phyloP scores from a whole-genome alignment of 2,113 vertebrate species.

The Poeciliopsis prolifica region DNA sequence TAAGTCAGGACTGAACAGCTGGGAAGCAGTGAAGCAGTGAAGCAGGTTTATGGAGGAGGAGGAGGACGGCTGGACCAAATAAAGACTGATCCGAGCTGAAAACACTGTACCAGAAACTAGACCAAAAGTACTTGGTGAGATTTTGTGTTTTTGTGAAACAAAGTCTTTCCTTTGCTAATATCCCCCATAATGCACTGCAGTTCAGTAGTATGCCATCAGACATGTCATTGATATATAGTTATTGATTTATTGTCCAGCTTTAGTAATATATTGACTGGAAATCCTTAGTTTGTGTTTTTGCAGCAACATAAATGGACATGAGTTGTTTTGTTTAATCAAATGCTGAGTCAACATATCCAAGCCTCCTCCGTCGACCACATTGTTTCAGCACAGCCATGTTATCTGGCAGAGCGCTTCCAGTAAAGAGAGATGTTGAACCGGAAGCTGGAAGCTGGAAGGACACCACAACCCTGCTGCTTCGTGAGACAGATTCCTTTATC shows the following conservation, averaged over 20 bases:
- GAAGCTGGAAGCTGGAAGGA: slow-evolving; percentile 1
- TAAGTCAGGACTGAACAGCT: slow-evolving; percentile 13
- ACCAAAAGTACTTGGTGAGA: too few species aligned
- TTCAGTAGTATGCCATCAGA: too few species aligned
- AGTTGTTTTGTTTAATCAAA: background rate
- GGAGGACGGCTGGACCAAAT: background rate
- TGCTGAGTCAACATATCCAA: background rate
- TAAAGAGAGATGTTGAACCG: background rate
- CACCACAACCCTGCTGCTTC: background rate
- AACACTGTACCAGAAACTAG: too few species aligned
- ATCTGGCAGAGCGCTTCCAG: background rate
- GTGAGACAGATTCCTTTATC: slow-evolving; percentile 1
- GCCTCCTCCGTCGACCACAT: background rate
- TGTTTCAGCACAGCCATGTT: background rate
- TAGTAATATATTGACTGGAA: too few species aligned
- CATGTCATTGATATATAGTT: too few species aligned
- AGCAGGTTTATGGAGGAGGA: background rate
- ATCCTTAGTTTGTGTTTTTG: too few species aligned
- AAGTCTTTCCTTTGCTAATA: too few species aligned
- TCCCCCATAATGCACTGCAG: too few species aligned
- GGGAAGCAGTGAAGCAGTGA: slow-evolving; percentile 11
- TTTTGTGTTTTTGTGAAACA: too few species aligned
- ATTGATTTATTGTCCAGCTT: too few species aligned
- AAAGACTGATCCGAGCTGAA: background rate
- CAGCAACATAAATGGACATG: background rate